Base-by-base conservation (phyloP, 2,113 vertebrate genomes). In the Labeo catla region DNA sequence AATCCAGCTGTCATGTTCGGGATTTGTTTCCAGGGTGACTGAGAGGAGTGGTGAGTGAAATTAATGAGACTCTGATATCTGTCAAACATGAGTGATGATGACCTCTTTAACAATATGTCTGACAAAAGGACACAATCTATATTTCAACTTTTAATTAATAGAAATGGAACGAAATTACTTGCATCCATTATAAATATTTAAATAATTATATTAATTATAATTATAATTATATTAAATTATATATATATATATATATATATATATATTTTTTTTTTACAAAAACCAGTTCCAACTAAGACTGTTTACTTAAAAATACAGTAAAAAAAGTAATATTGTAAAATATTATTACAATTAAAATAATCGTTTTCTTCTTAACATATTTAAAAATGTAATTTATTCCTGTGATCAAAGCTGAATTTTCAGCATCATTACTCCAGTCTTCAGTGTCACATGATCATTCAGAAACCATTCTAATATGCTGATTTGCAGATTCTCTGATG, bases 1-100 rank as follows among this genome's bases (percentile, higher is more conserved):
- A 19, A 85, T 19, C 10, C 4, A 21, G 87, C 84, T 81, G 43
- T 74, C 74, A 76, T 63, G 76, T 77, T 78, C 63, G 43, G 61
- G 66, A 84, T 88, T 79, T 83, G 86, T 90, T 76, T 84, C 86
- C 87, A 84, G 73, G 88, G 91, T 90, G 6, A 88, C 88, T 86
- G 90, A 90, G 86, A 89, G 89, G 89, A 63, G 90, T 88, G 54
- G 13, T 80, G 76, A 88, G 90, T 85, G 77, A 76, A 19, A 15
- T 80, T 84, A 49, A 86, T 65, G 85, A 61, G 34, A 72, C 15
- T 3, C 8, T 49, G 72, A 76, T 10, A 52, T 52, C 63, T 65
- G 63, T 6, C 23, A 36, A 36, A 15, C 28, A 68, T 16, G 76
- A 77, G 13, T 11, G 8, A 77, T 11, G 28, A 57, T 36, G 50